Percentiles rank a stretch among this genome's conserved stretches.
Conservation (phyloP, 2,888 invertebrate genomes). For the Cephalotes varians region DNA sequence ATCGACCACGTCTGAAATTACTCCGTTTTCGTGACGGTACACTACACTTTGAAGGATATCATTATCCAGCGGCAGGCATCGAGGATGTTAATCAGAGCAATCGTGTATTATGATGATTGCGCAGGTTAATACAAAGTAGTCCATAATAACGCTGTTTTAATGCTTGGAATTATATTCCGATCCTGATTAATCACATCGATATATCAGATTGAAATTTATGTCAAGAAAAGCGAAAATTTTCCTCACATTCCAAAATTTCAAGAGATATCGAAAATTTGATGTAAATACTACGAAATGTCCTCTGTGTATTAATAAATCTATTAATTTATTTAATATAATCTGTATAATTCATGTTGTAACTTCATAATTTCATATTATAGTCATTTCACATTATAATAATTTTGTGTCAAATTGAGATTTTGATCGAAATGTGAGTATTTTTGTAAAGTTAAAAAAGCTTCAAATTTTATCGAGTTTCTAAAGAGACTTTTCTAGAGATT, state of each 20-base stretch:
- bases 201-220: slow-evolving; percentile 23
- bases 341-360: not conserved
- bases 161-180: slow-evolving; percentile 36
- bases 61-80: slow-evolving; percentile 32
- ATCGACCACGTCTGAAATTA: slow-evolving; percentile 36
- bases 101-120: slow-evolving; percentile 42
- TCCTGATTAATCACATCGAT: slow-evolving; percentile 37
- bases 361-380: not conserved
- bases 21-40: slow-evolving; percentile 31
- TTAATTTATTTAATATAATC: not conserved
- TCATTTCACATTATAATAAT: not conserved
- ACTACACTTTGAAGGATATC: slow-evolving; percentile 34
- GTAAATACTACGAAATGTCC: not conserved
- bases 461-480: not conserved
- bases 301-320: not conserved
- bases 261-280: slow-evolving; percentile 15
- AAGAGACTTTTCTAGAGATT: not conserved
- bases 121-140: slow-evolving; percentile 48
- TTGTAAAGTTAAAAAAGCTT: too few relatives aligned
- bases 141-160: slow-evolving; percentile 3
- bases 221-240: slow-evolving; percentile 31
- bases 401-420: not conserved
- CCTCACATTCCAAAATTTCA: slow-evolving; percentile 32
- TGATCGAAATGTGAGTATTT: not conserved
- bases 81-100: slow-evolving; percentile 44